These are phyloP conservation scores for Zoroaster sp. DNA, from an alignment of 53 echinoderm and acorn worm species.

Conservation along the genomic window DNA sequence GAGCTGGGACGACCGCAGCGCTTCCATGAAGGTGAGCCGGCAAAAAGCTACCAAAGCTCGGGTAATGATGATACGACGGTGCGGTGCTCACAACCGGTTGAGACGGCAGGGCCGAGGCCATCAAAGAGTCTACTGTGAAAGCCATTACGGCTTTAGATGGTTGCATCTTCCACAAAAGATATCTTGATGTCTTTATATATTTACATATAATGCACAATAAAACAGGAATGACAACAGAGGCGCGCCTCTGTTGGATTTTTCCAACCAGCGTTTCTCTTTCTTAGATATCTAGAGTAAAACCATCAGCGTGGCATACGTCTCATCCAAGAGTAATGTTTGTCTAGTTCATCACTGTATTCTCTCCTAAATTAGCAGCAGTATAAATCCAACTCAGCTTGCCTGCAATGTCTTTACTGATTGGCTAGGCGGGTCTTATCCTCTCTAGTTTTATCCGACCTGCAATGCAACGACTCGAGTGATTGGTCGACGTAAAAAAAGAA, in stretches of 20 bases:
- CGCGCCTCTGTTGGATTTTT: neutral
- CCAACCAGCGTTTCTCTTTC: neutral
- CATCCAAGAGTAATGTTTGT: neutral
- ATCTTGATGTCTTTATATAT: neutral
- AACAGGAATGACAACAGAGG: neutral
- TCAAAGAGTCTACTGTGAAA: constrained; percentile 71
- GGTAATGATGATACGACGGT: constrained; percentile 38
- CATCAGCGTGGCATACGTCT: neutral
- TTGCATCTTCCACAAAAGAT: constrained; percentile 37
- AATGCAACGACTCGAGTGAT: constrained; percentile 10
- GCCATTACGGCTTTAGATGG: constrained; percentile 62
- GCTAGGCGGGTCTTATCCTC: constrained; percentile 37
- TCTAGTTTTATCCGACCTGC: neutral
- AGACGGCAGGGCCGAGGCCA: constrained; percentile 50
- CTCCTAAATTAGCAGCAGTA: constrained; percentile 15
- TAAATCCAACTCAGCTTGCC: constrained; percentile 26
- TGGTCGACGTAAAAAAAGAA: neutral
- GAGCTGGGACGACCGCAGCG: constrained; percentile 49
- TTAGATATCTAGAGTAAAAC: neutral
- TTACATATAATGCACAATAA: neutral
- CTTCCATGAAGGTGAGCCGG: constrained; percentile 54
- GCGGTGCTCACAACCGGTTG: constrained; percentile 23
- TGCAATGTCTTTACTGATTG: constrained; percentile 37
- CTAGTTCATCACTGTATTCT: constrained; percentile 23
- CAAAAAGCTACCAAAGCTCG: constrained; percentile 55